Percentiles rank a stretch among this genome's conserved stretches.
Conservation (phyloP, 1,140 invertebrate genomes). For the Lordiphosa mommai region DNA sequence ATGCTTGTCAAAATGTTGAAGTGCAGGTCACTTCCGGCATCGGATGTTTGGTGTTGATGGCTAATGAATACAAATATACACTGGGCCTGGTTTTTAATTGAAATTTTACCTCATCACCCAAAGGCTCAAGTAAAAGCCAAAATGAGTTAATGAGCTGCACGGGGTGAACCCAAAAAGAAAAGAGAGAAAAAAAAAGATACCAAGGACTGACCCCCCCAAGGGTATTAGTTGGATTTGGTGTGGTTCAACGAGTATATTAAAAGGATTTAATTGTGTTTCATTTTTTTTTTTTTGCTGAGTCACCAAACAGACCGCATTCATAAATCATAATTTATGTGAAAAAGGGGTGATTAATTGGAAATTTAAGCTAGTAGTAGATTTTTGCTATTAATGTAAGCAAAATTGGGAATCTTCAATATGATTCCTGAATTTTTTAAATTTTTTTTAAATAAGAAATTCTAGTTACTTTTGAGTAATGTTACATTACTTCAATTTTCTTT, state of each 20-base stretch:
- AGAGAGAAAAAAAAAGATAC: slow-evolving; percentile 17
- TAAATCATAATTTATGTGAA: background rate
- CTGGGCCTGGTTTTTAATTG: slow-evolving; percentile 48
- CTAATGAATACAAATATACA: slow-evolving; percentile 71
- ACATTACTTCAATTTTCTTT: no score
- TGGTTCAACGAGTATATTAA: no score
- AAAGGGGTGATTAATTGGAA: slow-evolving; percentile 8
- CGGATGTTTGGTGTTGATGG: slow-evolving; percentile 11
- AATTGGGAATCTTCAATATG: no score
- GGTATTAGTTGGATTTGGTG: slow-evolving; percentile 46
- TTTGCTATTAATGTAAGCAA: no score
- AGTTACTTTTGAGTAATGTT: no score
- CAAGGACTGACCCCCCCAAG: slow-evolving; percentile 24
- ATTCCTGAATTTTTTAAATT: no score
- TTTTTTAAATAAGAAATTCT: no score
- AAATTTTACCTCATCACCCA: slow-evolving; percentile 45
- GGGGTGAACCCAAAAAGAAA: slow-evolving; percentile 12
- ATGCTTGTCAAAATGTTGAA: slow-evolving; percentile 33
- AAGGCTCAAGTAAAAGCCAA: slow-evolving; percentile 8
- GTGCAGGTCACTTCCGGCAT: slow-evolving; percentile 65
- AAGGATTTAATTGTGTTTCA: background rate
- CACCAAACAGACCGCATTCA: slow-evolving; percentile 5
- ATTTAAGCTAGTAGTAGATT: no score
- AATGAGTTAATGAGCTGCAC: slow-evolving; percentile 60
- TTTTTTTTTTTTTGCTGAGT: slow-evolving; percentile 17